Percentiles rank a stretch among this genome's conserved stretches.
phyloP scores from a whole-genome alignment of 92 coral and sea anemone genomes.

The Blastomussa wellsi region DNA sequence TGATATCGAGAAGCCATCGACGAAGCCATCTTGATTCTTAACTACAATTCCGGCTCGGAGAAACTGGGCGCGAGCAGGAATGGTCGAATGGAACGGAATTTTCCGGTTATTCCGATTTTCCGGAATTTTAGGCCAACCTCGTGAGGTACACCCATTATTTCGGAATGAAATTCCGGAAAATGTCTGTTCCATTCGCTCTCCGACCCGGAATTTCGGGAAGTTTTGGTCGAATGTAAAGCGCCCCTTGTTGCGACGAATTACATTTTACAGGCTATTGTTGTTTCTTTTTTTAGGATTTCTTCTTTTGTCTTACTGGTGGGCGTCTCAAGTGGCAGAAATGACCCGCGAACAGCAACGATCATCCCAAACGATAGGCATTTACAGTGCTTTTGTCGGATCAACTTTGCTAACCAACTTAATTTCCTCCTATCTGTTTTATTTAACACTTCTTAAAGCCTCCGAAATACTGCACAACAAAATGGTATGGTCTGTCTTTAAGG shows the following conservation, averaged over 20 bases:
- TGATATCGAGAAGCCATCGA: no score
- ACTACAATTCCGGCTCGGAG: no score
- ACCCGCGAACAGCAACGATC: neutral
- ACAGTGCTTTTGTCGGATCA: neutral
- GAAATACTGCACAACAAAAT: constrained; percentile 47
- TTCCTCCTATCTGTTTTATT: neutral
- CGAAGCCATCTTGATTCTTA: no score
- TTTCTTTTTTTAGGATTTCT: constrained; percentile 2
- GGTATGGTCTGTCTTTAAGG: constrained; percentile 25
- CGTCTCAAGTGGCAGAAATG: constrained; percentile 12
- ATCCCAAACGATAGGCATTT: neutral
- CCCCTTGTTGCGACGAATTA: neutral
- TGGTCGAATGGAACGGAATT: no score
- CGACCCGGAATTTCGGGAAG: no score
- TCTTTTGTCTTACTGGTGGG: constrained; percentile 15
- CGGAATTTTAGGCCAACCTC: no score
- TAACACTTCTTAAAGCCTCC: constrained; percentile 32
- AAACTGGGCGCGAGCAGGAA: no score
- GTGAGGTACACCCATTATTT: neutral
- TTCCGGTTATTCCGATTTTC: no score
- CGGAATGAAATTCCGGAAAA: no score
- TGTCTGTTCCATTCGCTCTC: no score
- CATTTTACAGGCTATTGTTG: neutral
- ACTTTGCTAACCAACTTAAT: neutral
- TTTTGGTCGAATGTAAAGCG: no score